Base-by-base conservation (phyloP, 2,888 invertebrate species). In the Nipponacmea schrenckii region DNA sequence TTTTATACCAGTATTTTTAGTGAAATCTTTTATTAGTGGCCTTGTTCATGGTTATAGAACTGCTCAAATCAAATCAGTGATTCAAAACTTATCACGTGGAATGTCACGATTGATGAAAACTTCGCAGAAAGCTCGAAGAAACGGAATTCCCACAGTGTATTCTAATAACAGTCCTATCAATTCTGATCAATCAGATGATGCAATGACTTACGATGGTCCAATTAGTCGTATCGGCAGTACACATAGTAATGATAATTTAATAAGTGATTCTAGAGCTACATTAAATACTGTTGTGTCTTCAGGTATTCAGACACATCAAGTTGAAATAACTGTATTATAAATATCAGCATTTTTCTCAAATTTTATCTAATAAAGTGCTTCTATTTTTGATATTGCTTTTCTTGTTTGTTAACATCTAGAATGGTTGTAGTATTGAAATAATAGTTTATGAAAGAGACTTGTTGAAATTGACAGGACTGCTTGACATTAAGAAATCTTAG, bases 11-110 rank as follows among this genome's bases (percentile, higher is more conserved):
- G 67, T 81, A 17, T 81, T 82, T 70, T 69, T 83, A 27, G 17
- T 81, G 7, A 80, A 83, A 39, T 80, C 84, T 15, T 78, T 83
- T 46, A n/a, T 80, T 20, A 79, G 79, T 70, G 82, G 80, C 7
- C 74, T 80, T 15, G 67, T 82, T 27, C 84, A 84, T 71, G 79
- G 80, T 17, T 80, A 77, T 69, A 73, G 80, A 68, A 81, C 81
- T 26, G 72, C 78, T 20, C 71, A 77, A 70, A 76, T 81, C 20
- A 77, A 80, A 63, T 75, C 68, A n/a, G 69, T 81, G 8, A 74
- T 79, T 67, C 70, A 68, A 20, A 69, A 70, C 15, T 69, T 76
- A 20, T 71, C 71, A 8, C 44, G 69, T 15, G 65, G 62, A 4
- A 65, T 69, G 10, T 69, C 67, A 10, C 64, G 64, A n/a, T 50